Conservation (phyloP, 2,797 vertebrate genomes). For the Brotogeris chrysoptera region DNA sequence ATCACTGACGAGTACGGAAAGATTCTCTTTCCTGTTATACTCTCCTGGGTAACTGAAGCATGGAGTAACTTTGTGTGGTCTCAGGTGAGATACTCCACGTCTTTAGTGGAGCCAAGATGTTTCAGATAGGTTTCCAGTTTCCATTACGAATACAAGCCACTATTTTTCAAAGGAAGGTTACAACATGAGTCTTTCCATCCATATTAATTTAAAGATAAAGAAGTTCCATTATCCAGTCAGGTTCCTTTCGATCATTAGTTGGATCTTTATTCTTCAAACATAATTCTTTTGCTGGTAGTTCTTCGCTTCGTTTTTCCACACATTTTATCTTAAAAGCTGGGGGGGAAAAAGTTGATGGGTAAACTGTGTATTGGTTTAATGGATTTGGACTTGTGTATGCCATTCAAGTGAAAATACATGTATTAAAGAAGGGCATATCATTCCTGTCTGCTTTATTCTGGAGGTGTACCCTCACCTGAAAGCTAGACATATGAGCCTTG, state of each 20-base stretch:
- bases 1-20: background rate
- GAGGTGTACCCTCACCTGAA: background rate
- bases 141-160: background rate
- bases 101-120: background rate
- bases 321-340: background rate
- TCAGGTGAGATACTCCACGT: background rate
- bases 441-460: background rate
- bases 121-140: background rate
- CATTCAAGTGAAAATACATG: background rate
- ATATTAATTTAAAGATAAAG: background rate
- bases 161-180: background rate
- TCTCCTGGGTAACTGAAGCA: background rate
- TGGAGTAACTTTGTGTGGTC: background rate
- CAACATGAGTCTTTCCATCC: background rate
- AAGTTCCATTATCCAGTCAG: background rate
- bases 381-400: background rate
- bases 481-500: background rate
- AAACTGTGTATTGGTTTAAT: accelerated
- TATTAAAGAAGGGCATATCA: background rate
- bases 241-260: background rate
- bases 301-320: background rate
- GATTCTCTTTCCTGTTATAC: background rate
- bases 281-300: background rate
- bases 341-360: accelerated
- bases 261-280: background rate